Base-by-base conservation (phyloP, 2,888 invertebrate species). In the Netelia fuscicornis region DNA sequence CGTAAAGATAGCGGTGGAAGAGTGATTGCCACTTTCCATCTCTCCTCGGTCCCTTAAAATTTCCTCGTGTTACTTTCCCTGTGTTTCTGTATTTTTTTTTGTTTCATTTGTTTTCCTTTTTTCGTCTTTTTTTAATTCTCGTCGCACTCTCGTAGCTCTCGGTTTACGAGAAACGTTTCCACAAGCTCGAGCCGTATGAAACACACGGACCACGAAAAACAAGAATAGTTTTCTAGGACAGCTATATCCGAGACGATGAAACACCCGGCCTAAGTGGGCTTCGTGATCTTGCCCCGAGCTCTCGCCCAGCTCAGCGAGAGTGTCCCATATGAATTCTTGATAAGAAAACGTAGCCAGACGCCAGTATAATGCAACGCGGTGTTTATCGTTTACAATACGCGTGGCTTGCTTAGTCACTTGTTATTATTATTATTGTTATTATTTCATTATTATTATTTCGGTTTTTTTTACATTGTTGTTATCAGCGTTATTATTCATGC, bases 201-300 rank as follows among this genome's bases (percentile, higher is more conserved):
- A 44, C 17, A 37, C 64, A 23, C 58, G 30, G 42, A 13, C 25
- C 23, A 65, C 65, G 65, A 58, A 81, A 68, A 68, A 56, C 81
- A 52, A 81, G 75, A 78, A 85, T 85, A 85, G 68, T 85, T 85
- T 80, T 78, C 78, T 79, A 48, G 70, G 75, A 70, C 70, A 78
- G 84, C 76, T 78, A 78, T 78, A 74, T 81, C 68, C 81, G 64
- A 74, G 68, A 30, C 78, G 74, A 85, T 64, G 52, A 77, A 81
- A 68, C 77, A 25, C 78, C 81, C 56, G 70, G 62, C 60, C 62
- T 37, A 60, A 81, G 72, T 48, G 54, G 58, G 23, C 44, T 72
- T 42, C 37, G 48, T 54, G 48, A 37, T 74, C 74, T 79, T 48
- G 37, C 37, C 56, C 23, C 44, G 2, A 25, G 30, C 30, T 52